Evolutionary conservation across 92 coral and sea anemone species (phyloP).

Genomic region (Palythoa grandiflora): DNA sequence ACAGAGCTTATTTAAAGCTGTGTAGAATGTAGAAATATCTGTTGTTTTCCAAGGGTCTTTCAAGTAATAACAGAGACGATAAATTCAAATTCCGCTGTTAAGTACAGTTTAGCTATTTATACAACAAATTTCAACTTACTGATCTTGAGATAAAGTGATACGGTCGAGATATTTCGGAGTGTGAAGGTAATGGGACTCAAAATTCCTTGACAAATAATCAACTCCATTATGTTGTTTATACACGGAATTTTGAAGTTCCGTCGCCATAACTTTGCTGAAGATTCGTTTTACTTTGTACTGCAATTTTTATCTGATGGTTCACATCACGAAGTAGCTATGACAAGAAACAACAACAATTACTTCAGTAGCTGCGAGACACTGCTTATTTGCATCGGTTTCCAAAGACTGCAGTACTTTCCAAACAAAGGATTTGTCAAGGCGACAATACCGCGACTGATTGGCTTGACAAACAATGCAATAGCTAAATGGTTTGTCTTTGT

Average conservation of each 20-base stretch:
- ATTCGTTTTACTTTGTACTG: background rate
- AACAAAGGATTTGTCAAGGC: slow-evolving; percentile 74
- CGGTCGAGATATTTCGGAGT: slow-evolving; percentile 85
- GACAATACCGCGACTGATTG: slow-evolving; percentile 65
- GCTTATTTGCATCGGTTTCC: background rate
- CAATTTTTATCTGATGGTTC: background rate
- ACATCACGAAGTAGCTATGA: background rate
- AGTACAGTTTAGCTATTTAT: background rate
- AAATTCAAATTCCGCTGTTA: background rate
- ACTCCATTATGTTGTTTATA: slow-evolving; percentile 86
- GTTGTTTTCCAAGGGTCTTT: background rate
- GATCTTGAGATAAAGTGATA: slow-evolving; percentile 82
- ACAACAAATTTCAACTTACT: slow-evolving; percentile 50
- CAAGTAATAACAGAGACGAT: background rate
- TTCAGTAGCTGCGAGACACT: background rate
- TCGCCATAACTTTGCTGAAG: slow-evolving; percentile 54
- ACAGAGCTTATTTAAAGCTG: background rate
- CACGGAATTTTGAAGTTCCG: slow-evolving; percentile 63
- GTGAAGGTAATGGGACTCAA: slow-evolving; percentile 87
- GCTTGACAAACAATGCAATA: slow-evolving; percentile 60
- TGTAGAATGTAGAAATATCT: background rate
- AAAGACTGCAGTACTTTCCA: slow-evolving; percentile 57
- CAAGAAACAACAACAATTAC: background rate
- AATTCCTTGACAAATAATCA: slow-evolving; percentile 90
- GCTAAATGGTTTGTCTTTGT: slow-evolving; percentile 12